Evolutionary conservation across 1,140 invertebrate species (phyloP).

Genomic region (Palaemon carinicauda): DNA sequence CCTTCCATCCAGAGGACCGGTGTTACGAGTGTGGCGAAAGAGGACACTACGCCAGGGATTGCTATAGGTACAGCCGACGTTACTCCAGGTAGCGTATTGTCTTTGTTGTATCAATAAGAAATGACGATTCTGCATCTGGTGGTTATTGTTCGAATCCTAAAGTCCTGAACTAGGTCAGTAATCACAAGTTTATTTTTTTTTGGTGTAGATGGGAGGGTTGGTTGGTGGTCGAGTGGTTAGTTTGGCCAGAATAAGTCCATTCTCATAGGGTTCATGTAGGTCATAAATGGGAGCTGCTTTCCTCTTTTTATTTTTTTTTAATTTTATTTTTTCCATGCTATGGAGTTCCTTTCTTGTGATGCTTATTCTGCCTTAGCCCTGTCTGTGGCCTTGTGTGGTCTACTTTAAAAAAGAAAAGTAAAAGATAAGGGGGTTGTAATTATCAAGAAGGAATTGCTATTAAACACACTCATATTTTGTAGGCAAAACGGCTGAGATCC

Average conservation of each 20-base stretch:
- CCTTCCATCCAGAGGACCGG: slow-evolving; percentile 71
- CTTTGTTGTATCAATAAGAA: not conserved
- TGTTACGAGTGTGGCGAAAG: slow-evolving; percentile 74
- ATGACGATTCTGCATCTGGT: slow-evolving; percentile 28
- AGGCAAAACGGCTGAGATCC: slow-evolving; percentile 58
- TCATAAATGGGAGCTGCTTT: slow-evolving; percentile 34
- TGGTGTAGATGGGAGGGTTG: not conserved
- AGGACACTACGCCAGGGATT: slow-evolving; percentile 75
- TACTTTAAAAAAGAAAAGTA: slow-evolving; percentile 37
- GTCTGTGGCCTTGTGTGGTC: slow-evolving; percentile 53
- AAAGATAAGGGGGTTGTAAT: slow-evolving; percentile 33
- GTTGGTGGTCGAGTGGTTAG: no score
- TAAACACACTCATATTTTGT: slow-evolving; percentile 58
- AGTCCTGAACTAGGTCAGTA: slow-evolving; percentile 46
- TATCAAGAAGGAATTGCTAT: slow-evolving; percentile 46
- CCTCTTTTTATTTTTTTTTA: slow-evolving; percentile 29
- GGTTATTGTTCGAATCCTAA: slow-evolving; percentile 36
- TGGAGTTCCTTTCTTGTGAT: slow-evolving; percentile 37
- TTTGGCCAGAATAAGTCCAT: no score
- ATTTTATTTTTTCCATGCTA: slow-evolving; percentile 15
- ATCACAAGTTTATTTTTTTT: slow-evolving; percentile 36
- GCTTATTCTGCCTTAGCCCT: slow-evolving; percentile 48
- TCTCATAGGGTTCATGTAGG: not conserved
- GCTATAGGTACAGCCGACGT: slow-evolving; percentile 64
- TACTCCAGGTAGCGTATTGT: slow-evolving; percentile 7